Base-by-base conservation (phyloP, 2,888 invertebrate species). In the Leptinotarsa juncta region DNA sequence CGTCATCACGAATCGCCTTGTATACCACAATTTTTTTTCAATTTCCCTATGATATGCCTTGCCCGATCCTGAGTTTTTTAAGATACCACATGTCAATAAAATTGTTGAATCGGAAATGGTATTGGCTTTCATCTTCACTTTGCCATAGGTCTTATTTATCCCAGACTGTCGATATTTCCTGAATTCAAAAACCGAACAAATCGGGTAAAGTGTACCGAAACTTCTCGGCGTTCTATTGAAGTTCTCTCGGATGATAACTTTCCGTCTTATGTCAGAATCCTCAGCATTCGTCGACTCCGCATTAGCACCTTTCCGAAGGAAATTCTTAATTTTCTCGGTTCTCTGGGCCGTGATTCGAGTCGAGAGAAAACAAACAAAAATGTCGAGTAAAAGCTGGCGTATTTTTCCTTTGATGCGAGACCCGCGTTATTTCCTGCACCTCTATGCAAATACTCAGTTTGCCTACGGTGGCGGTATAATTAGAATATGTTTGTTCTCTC, bases 321-420 rank as follows among this genome's bases (percentile, higher is more conserved):
- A 55, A 65, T 71, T 65, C 53, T 57, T 55, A 66, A 71, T 66
- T 71, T 71, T 55, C 55, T 66, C 26, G 32, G 26, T 53, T 65
- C 65, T 42, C 23, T 49, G 50, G 55, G 53, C 65, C 42, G 48
- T 55, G 55, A 71, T 66, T 66, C 51, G 55, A 66, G 42, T 26
- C 65, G 16, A 71, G 32, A 49, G 71, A 66, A 55, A 71, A 71
- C 71, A 66, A 71, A 65, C 55, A 55, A 71, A 66, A 71, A 66
- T 42, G 51, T 53, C 50, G 62, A 51, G 51, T 20, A n/a, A 71
- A 71, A 51, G 71, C 65, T 53, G 51, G 23, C 57, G 32, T 32
- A 53, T 66, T 71, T 71, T 71, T 71, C 32, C 66, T 71, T 71
- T 66, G 66, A 66, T 32, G 48, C 57, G 16, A 32, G 18, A 48